Evolutionary conservation across 2,888 invertebrate species (phyloP), one percentile per base, ranked within the genome.

Genomic region (Neoaliturus tenellus): DNA sequence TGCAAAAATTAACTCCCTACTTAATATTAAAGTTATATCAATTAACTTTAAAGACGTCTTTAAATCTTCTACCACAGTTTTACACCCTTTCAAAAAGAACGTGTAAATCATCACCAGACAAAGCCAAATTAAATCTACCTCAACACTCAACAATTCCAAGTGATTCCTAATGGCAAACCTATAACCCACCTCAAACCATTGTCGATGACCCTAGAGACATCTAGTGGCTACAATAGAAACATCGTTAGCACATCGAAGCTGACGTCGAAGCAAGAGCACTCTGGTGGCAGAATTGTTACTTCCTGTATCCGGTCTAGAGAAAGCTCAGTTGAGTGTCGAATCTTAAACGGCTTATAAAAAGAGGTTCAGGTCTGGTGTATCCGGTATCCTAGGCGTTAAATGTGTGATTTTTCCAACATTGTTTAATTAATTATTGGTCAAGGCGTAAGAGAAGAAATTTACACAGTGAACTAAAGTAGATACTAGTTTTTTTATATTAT

Each of bases 291-390:
- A 62, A 3, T 62, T 14, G 28, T 0, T 31, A 62, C 62, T 62
- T 25, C 62, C 62, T 28, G 51, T 23, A 23, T 51, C 20, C 4
- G 51, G 10, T 23, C 23, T 31, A 62, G 62, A 62, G 62, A 62
- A 31, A 62, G 31, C 28, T 6, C 62, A 31, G 62, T 20, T 31
- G 25, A 28, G 62, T 31, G 17, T 31, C 62, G 31, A 62, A 62
- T 62, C 62, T 62, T 62, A 62, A 62, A 31, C 31, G 62, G 62
- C 31, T 62, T 62, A 62, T 62, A 62, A 62, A 62, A 62, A 62
- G 62, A 62, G 31, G 62, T 62, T 58, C 62, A 62, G 31, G 62
- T 62, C 62, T 31, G 31, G 62, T 12, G 62, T 62, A 12, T 62
- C 62, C 62, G 62, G 25, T 23, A 20, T 12, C 28, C 62, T 62